These are phyloP conservation scores for Apostichopus parvimensis DNA, from an alignment of 35 echinoderm and acorn worm species.

Conservation along the genomic window DNA sequence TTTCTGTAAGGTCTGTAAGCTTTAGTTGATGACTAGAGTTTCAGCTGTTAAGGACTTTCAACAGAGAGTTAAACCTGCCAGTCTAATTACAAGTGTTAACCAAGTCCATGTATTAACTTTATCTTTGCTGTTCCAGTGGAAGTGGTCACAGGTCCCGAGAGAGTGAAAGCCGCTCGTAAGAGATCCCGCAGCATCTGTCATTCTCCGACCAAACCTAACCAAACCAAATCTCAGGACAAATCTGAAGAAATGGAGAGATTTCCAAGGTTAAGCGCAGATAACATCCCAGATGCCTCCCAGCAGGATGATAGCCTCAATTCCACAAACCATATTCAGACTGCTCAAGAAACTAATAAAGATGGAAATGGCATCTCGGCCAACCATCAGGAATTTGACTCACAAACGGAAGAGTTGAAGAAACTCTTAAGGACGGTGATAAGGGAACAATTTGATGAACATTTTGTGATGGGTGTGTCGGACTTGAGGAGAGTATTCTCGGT, in stretches of 20 bases:
- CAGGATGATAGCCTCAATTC: background rate
- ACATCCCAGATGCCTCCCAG: background rate
- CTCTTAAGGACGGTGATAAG: slow-evolving; percentile 56
- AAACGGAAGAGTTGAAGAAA: slow-evolving; percentile 50
- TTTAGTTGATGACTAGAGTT: too few relatives aligned
- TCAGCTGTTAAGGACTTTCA: too few relatives aligned
- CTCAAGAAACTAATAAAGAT: background rate
- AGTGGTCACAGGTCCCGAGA: slow-evolving; percentile 65
- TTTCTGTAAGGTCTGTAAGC: too few relatives aligned
- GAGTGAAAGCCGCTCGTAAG: slow-evolving; percentile 65
- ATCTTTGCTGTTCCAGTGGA: slow-evolving; percentile 51
- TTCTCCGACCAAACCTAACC: slow-evolving; percentile 42
- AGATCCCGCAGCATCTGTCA: slow-evolving; percentile 60
- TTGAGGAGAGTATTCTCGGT: slow-evolving; percentile 64
- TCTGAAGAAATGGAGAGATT: slow-evolving; percentile 24
- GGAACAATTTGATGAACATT: slow-evolving; percentile 63
- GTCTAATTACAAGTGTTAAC: too few relatives aligned
- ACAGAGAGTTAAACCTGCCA: too few relatives aligned
- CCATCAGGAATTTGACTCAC: background rate
- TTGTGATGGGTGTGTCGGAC: slow-evolving; percentile 58
- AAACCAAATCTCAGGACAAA: slow-evolving; percentile 22
- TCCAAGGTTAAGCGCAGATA: background rate
- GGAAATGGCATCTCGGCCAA: background rate
- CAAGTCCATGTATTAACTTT: background rate
- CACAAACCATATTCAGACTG: background rate